Base-by-base conservation (phyloP, 2,797 vertebrate genomes). In the Hippocampus kuda region DNA sequence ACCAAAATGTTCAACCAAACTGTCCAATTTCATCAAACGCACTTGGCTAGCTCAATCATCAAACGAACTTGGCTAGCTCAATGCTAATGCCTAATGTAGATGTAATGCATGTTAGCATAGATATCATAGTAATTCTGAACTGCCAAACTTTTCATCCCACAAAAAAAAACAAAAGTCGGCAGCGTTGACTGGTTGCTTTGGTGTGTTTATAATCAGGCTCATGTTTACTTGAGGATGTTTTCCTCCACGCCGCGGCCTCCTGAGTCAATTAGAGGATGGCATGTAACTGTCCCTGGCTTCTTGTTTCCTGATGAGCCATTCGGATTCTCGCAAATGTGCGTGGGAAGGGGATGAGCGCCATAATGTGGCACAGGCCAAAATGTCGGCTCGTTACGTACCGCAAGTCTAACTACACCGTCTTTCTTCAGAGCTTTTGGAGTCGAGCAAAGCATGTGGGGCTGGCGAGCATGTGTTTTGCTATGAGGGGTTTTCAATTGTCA, bases 181-280 rank as follows among this genome's bases (percentile, higher is more conserved):
- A 51, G 1, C 22, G 49, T 51, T 51, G 20, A 20, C 18, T 22
- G 20, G 5, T 51, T 2, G 6, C 49, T 22, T 54, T 24, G n/a
- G n/a, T 79, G 67, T 26, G 65, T 75, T 76, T 57, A 51, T 70
- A 51, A 72, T 83, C 69, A 75, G 69, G 79, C 26, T 54, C 75
- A 67, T 86, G 82, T 85, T 85, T 81, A 84, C 84, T 76, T 80
- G 82, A 74, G 77, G 83, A 87, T 83, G 76, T 84, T 82, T 83
- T 72, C 72, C 53, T 71, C 73, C 69, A 72, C 66, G 71, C 82
- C 71, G 78, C 77, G 80, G 79, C 78, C 81, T 82, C 80, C 74
- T 76, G 67, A 74, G 72, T 78, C 81, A 83, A 78, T 88, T 85
- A 85, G 75, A 83, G 80, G 80, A 77, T 79, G 80, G 77, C 84